Evolutionary conservation across 1,140 invertebrate species (phyloP).

Genomic region (Bombus affinis): DNA sequence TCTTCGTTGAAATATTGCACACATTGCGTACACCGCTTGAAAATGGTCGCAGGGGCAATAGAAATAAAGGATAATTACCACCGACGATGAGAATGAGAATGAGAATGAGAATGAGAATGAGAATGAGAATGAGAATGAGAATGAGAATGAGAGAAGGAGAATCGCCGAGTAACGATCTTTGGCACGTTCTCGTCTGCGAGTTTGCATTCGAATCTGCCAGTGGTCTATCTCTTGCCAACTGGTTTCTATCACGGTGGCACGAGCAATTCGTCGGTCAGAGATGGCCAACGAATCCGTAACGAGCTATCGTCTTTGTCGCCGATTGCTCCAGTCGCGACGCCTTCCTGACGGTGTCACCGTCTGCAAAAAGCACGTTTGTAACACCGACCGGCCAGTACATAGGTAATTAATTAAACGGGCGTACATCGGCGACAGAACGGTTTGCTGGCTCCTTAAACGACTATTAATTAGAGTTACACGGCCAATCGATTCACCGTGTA

Average conservation of each 20-base stretch:
- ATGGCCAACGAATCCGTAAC: slow-evolving; percentile 60
- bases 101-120: too few species aligned
- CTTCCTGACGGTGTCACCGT: slow-evolving; percentile 63
- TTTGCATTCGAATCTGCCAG: slow-evolving; percentile 41
- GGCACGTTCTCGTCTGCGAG: slow-evolving; percentile 17
- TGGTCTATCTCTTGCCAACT: slow-evolving; percentile 64
- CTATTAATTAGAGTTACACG: slow-evolving; percentile 75
- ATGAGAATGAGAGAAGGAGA: too few species aligned
- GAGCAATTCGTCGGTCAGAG: slow-evolving; percentile 40
- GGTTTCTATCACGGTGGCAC: slow-evolving; percentile 59
- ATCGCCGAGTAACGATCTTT: neutral
- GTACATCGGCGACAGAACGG: slow-evolving; percentile 62
- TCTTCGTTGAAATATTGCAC: too few species aligned
- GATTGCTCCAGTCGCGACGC: slow-evolving; percentile 56
- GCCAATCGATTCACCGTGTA: slow-evolving; percentile 32
- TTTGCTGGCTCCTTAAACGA: slow-evolving; percentile 62
- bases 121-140: too few species aligned
- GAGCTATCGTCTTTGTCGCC: slow-evolving; percentile 61
- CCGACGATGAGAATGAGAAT: too few species aligned
- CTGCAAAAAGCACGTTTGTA: slow-evolving; percentile 62
- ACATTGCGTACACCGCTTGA: too few species aligned
- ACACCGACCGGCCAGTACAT: slow-evolving; percentile 57
- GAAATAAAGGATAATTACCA: neutral
- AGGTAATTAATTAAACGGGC: slow-evolving; percentile 72
- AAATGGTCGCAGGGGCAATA: neutral